Evolutionary conservation across 2,888 invertebrate genomes (phyloP), one percentile per base, ranked within the genome.

Genomic region (Anagyrus pseudococci): DNA sequence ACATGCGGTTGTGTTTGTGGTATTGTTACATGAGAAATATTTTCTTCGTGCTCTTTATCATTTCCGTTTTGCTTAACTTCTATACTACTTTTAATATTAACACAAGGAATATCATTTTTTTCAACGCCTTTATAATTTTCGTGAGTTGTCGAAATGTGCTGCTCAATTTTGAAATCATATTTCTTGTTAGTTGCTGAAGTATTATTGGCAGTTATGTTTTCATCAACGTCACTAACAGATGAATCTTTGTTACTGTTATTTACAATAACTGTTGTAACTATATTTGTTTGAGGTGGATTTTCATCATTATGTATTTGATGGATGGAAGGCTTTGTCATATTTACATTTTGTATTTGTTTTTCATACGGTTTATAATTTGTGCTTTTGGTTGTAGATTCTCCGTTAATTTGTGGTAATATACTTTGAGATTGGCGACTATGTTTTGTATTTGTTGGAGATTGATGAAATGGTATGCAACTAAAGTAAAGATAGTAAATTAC

Each of bases 371-470:
- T 74, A 19, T 69, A 67, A 61, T 58, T 66, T 47, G 64, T 57
- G 57, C 20, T 64, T 61, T 71, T 72, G 17, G 66, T 72, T 20
- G 66, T 50, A 46, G 68, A 64, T 58, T 74, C 69, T 58, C 72
- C 70, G 44, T 69, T 62, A 60, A 71, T 67, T 66, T 77, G 75
- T 83, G 85, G 73, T 84, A 85, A 70, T 82, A 85, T 56, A 19
- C 71, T 62, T 62, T 73, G 71, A 19, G 71, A 66, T 59, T 75
- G 75, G 29, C 71, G 73, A 37, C 60, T 64, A 49, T 71, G 73
- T 83, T 75, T 85, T 82, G 73, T 84, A 82, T 70, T 84, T 83
- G 20, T 83, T 80, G 49, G 78, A 71, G 43, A 80, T 73, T 53
- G 82, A 60, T 68, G 76, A 66, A 71, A 74, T 2, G 81, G 82